Evolutionary conservation across 1,140 invertebrate genomes (phyloP), one percentile per base, ranked within the genome.

Genomic region (Apis cerana): DNA sequence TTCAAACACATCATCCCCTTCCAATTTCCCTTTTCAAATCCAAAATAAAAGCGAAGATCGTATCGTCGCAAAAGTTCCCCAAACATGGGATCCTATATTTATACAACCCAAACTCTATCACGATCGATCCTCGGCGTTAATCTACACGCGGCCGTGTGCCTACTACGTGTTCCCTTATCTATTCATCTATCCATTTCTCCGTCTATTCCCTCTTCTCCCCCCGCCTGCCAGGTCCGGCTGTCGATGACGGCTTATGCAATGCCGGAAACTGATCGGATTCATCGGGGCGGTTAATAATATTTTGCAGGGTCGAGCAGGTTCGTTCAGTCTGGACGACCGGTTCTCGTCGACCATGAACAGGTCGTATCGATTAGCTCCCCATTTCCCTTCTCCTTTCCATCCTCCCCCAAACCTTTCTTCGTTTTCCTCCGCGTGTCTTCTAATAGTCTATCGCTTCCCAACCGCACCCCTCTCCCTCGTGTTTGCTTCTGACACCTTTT

Each of bases 281-380:
- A 92, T 91, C 87, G 89, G 91, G 89, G 91, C 90, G 89, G 82
- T 88, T 92, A 92, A 93, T 92, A 92, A 92, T 92, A 92, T 92
- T 93, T 92, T 91, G 91, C 89, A 91, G 88, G 92, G 88, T 92
- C 88, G 90, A 93, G 90, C 90, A 91, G 90, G 90, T 92, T 90
- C 89, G 89, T 93, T 92, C 90, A 90, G 90, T 90, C 85, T 89
- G 88, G 77, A 7, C 90, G 77, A 7, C 90, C 86, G 84, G 88
- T 89, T 85, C 85, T 85, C 86, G 80, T 79, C 81, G 33, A 33
- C 85, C 88, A 83, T 86, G 86, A 91, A 88, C 88, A 86, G 83
- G 88, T 83, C 88, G 88, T 92, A 92, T 91, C 91, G 91, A 92
- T 92, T 90, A 90, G 88, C 85, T 74, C 69, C 67, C 83, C 43